Evolutionary conservation across 2,888 invertebrate genomes (phyloP).

Genomic region (Rotaria macrura): DNA sequence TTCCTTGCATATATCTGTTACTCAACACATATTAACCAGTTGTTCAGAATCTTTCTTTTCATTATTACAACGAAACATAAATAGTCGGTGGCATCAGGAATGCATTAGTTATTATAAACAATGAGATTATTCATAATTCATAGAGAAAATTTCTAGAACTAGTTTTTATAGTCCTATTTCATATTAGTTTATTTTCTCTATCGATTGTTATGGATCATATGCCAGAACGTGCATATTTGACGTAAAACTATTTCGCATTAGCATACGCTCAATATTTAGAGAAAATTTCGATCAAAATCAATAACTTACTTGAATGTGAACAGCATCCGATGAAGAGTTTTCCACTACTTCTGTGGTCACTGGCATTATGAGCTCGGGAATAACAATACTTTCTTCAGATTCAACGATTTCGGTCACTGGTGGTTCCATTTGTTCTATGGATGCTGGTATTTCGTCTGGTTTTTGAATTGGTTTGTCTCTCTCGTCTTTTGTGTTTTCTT

Average conservation of each 20-base stretch:
- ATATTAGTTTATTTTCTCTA: no score
- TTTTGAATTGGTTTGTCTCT: background rate
- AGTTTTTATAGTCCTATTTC: no score
- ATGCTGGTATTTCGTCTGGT: background rate
- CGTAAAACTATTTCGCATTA: no score
- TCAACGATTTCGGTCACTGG: background rate
- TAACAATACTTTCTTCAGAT: background rate
- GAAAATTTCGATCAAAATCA: no score
- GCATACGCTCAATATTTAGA: no score
- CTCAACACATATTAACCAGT: background rate
- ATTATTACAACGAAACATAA: background rate
- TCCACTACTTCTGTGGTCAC: background rate
- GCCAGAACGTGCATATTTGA: no score
- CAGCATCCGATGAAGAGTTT: background rate
- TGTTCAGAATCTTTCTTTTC: background rate
- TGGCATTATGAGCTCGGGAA: background rate
- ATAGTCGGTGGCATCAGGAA: background rate
- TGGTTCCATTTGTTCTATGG: background rate
- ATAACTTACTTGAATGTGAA: background rate
- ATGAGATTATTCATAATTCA: background rate
- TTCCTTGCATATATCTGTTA: background rate
- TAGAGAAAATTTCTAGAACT: background rate
- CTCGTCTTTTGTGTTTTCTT: background rate
- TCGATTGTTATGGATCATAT: no score
- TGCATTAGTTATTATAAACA: background rate